Evolutionary conservation across 2,888 invertebrate genomes (phyloP).

Genomic region (Parnassius mnemosyne): DNA sequence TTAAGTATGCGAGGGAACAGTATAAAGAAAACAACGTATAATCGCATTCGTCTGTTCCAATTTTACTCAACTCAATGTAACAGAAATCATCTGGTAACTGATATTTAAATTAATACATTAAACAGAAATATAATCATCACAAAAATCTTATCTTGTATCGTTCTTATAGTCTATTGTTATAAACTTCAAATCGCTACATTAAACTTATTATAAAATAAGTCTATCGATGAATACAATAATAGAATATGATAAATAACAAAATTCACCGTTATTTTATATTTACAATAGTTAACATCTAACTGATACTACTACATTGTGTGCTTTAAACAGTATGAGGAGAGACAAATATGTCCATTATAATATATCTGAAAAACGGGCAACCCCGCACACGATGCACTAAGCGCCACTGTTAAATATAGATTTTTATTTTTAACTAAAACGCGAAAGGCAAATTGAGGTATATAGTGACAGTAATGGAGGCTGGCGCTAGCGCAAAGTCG

Average conservation of each 20-base stretch:
- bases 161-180: conserved; percentile 60
- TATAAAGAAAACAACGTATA: conserved; percentile 73
- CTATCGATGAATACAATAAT: conserved; percentile 70
- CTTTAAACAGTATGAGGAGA: conserved; percentile 65
- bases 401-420: conserved; percentile 38
- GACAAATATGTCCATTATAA: conserved; percentile 63
- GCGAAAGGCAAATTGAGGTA: conserved; percentile 60
- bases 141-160: conserved; percentile 59
- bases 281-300: conserved; percentile 68
- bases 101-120: conserved; percentile 72
- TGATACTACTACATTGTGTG: conserved; percentile 58
- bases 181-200: conserved; percentile 70
- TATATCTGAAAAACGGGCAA: conserved; percentile 46
- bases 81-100: conserved; percentile 76
- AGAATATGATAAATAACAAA: conserved; percentile 78
- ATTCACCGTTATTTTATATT: conserved; percentile 67
- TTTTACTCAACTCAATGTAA: conserved; percentile 76
- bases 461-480: conserved; percentile 31
- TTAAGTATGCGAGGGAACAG: conserved; percentile 58
- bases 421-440: conserved; percentile 41
- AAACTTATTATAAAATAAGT: conserved; percentile 74
- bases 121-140: conserved; percentile 71
- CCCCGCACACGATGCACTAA: conserved; percentile 24
- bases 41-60: conserved; percentile 66
- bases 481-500: conserved; percentile 32